Conservation (phyloP, 2,797 vertebrate genomes). For the Liparis tanakae region DNA sequence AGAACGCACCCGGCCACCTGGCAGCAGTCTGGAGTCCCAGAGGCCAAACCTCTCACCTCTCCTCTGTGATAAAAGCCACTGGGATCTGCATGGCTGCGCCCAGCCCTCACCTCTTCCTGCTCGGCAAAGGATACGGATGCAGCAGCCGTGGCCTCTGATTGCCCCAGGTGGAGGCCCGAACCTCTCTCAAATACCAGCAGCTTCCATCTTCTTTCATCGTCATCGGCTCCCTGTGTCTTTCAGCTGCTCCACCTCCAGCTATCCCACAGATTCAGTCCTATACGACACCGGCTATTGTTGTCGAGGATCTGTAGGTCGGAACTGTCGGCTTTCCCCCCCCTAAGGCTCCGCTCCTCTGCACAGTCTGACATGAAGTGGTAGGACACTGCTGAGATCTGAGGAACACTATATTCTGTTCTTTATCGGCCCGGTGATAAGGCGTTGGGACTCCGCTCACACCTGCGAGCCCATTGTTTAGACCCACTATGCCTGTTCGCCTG, state of each 20-base stretch:
- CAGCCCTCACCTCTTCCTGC: constrained; percentile 38
- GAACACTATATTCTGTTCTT: constrained; percentile 78
- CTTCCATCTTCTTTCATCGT: constrained; percentile 56
- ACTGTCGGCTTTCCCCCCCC: constrained; percentile 58
- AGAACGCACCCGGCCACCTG: constrained; percentile 52
- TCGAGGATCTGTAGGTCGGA: constrained; percentile 73
- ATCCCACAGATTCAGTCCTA: constrained; percentile 61
- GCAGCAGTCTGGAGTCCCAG: constrained; percentile 41
- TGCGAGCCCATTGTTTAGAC: constrained; percentile 76
- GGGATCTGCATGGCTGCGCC: constrained; percentile 55
- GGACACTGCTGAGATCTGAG: constrained; percentile 70
- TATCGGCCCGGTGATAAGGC: constrained; percentile 76
- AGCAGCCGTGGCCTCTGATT: constrained; percentile 53
- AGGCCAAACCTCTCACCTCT: constrained; percentile 48
- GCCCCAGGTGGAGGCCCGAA: constrained; percentile 65
- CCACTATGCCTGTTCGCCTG: constrained; percentile 74
- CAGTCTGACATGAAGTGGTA: constrained; percentile 62
- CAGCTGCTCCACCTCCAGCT: constrained; percentile 56
- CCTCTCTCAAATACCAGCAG: constrained; percentile 30
- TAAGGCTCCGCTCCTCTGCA: constrained; percentile 71
- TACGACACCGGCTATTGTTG: constrained; percentile 78
- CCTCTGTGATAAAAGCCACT: constrained; percentile 50
- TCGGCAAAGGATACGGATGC: constrained; percentile 33
- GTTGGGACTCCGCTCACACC: constrained; percentile 81
- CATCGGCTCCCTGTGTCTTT: constrained; percentile 47